A percentile compares a stretch with the other conserved stretches of the same genome.
Conservation (phyloP, 2,797 vertebrate species). For the Euphonia xanthogaster region DNA sequence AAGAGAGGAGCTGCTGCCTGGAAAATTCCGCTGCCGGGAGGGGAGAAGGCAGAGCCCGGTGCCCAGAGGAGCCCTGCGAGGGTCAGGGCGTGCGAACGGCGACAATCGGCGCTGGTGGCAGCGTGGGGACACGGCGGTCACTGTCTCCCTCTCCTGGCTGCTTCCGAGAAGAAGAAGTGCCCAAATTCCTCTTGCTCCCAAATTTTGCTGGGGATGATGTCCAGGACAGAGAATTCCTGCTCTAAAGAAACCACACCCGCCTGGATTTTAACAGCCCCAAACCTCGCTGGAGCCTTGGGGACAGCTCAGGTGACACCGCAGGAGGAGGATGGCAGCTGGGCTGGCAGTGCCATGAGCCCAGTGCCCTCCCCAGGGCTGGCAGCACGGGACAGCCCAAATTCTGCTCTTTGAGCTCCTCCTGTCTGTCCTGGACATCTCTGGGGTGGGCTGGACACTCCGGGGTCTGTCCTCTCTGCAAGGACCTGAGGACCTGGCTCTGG, state of each 20-base stretch:
- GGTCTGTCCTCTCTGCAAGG: background rate
- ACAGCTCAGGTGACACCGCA: background rate
- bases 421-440: accelerated
- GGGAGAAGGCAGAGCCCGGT: accelerated
- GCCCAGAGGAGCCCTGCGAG: background rate
- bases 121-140: background rate
- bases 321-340: background rate
- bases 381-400: background rate
- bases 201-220: accelerated
- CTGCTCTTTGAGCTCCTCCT: background rate
- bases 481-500: no score
- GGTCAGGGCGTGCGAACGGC: background rate
- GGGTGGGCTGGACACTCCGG: no score
- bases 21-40: background rate
- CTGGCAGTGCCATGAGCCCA: background rate
- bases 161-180: constrained; percentile 3
- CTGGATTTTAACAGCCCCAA: background rate
- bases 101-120: background rate
- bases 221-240: background rate
- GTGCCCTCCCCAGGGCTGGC: background rate
- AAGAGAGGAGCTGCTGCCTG: background rate
- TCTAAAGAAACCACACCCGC: background rate
- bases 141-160: constrained; percentile 65
- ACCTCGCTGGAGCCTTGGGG: background rate
- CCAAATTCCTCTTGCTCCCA: background rate